Evolutionary conservation across 2,113 vertebrate species (phyloP).

Genomic region (Barnardius zonarius): DNA sequence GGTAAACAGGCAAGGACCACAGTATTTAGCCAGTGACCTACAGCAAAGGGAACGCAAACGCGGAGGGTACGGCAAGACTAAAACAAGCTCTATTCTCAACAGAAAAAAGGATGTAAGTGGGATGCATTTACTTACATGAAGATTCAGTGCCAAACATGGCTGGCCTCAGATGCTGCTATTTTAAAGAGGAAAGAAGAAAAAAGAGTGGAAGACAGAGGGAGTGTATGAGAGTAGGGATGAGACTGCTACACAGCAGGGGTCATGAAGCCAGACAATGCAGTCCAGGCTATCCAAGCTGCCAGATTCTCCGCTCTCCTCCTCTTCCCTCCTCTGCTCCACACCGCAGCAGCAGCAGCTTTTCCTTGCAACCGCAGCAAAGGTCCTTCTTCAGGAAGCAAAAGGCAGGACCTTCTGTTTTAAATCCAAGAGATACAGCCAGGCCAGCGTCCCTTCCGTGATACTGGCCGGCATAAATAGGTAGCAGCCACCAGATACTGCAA

Average conservation of each 20-base stretch:
- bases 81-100: constrained; percentile 38
- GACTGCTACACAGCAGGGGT: constrained; percentile 89
- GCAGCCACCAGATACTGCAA: constrained; percentile 76
- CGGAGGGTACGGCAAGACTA: neutral
- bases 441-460: constrained; percentile 48
- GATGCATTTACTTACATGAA: constrained; percentile 91
- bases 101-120: constrained; percentile 61
- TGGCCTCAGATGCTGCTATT: constrained; percentile 87
- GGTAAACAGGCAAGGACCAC: constrained; percentile 20
- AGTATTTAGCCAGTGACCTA: constrained; percentile 20
- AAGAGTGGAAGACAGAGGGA: constrained; percentile 57
- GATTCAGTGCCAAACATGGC: constrained; percentile 99
- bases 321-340: constrained; percentile 68
- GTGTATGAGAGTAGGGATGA: constrained; percentile 79
- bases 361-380: constrained; percentile 48
- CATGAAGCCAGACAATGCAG: constrained; percentile 94
- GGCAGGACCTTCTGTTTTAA: constrained; percentile 61
- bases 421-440: constrained; percentile 66
- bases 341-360: constrained; percentile 60
- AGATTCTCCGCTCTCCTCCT: constrained; percentile 79
- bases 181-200: constrained; percentile 68
- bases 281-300: constrained; percentile 82
- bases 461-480: constrained; percentile 67
- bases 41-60: neutral
- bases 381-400: constrained; percentile 57